These are phyloP conservation scores for Lobophora halterata DNA, from an alignment of 2,888 invertebrate genomes.

Conservation along the genomic window DNA sequence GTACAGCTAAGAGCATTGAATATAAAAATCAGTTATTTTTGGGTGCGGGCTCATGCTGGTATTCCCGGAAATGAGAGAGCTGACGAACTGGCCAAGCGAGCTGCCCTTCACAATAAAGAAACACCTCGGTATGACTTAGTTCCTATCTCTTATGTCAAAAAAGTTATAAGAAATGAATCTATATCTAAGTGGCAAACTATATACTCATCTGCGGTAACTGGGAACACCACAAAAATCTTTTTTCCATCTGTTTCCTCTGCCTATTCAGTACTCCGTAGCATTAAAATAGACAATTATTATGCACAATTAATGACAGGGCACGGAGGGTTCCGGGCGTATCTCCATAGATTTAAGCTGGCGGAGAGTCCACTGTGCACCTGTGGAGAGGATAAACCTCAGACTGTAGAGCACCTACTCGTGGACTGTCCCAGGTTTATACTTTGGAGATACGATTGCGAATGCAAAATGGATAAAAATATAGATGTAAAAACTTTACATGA, in stretches of 20 bases:
- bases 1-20: not conserved
- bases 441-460: not conserved
- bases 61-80: slow-evolving; percentile 2
- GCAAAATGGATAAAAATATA: too few relatives aligned
- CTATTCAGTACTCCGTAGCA: not conserved
- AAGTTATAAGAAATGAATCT: not conserved
- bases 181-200: not conserved
- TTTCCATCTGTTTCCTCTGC: not conserved
- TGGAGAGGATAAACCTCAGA: not conserved
- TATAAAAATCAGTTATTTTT: not conserved
- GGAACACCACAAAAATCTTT: not conserved
- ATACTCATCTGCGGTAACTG: not conserved
- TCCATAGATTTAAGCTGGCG: not conserved
- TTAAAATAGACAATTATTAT: not conserved
- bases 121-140: not conserved
- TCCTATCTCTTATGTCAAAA: not conserved
- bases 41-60: not conserved
- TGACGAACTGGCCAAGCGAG: not conserved
- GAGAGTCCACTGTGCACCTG: not conserved
- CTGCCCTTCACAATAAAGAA: not conserved
- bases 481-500: too few relatives aligned
- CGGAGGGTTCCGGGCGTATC: not conserved
- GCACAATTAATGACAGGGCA: not conserved
- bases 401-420: not conserved
- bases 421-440: not conserved